Conservation (phyloP, 2,888 invertebrate genomes). For the Eurytoma adleriae region DNA sequence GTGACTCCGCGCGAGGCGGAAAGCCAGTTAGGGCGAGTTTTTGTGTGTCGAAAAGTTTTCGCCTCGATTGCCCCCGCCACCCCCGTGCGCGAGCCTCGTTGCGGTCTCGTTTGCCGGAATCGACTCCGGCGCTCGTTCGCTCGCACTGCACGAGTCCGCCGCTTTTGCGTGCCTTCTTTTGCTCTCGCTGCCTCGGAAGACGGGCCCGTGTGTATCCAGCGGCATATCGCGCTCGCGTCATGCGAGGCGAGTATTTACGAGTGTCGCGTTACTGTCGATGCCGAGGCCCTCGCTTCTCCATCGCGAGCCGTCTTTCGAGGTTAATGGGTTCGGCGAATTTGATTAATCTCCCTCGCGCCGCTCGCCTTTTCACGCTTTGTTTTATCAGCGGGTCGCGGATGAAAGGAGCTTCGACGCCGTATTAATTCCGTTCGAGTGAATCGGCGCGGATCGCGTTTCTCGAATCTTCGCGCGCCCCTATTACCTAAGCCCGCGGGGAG, state of each 20-base stretch:
- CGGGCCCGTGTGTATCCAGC: too few species aligned
- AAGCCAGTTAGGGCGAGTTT: too few species aligned
- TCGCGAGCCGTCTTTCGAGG: neutral
- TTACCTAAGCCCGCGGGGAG: neutral
- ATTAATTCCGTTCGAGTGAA: neutral
- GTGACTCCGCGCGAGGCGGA: too few species aligned
- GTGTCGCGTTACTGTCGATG: conserved; percentile 45
- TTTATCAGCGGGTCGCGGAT: too few species aligned
- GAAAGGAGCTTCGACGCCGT: neutral
- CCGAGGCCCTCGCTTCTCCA: neutral
- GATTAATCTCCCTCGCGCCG: conserved; percentile 12
- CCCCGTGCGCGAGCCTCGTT: conserved; percentile 5
- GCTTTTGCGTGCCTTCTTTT: neutral
- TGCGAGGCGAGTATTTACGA: conserved; percentile 31
- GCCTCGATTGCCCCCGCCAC: conserved; percentile 5
- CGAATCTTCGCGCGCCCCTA: neutral
- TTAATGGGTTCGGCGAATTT: conserved; percentile 39
- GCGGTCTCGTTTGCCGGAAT: conserved; percentile 32
- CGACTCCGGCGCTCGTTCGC: neutral
- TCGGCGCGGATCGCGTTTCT: conserved; percentile 22
- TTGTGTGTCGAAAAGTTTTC: conserved; percentile 21
- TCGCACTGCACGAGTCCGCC: neutral
- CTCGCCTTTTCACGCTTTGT: neutral
- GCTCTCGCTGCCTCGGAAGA: neutral
- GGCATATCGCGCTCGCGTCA: too few species aligned